These are phyloP conservation scores for Myotis lucifugus DNA, from an alignment of 2,113 vertebrate genomes.

Conservation along the genomic window DNA sequence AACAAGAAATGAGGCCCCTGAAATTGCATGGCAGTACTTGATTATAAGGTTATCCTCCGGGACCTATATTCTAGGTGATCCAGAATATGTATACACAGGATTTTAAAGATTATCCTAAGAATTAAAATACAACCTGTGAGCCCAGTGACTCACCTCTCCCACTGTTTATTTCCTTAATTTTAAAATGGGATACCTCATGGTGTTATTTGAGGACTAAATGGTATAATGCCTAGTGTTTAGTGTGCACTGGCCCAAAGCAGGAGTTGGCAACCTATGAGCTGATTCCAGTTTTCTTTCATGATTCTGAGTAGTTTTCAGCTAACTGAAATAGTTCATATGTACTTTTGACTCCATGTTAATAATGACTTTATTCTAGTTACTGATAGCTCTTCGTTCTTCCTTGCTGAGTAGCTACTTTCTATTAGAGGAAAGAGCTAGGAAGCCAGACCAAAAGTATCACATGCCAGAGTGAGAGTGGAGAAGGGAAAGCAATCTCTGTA, in stretches of 20 bases:
- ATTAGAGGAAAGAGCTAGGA: conserved; percentile 5
- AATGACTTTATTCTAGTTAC: background rate
- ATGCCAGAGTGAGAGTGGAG: background rate
- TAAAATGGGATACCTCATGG: background rate
- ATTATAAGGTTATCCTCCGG: background rate
- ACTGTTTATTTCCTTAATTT: conserved; percentile 4
- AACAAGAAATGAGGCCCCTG: background rate
- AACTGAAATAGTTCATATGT: background rate
- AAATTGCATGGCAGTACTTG: background rate
- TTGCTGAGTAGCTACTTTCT: background rate
- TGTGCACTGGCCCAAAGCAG: background rate
- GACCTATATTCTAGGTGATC: background rate
- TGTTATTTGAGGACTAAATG: background rate
- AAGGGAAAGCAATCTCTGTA: background rate
- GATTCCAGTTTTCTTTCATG: background rate
- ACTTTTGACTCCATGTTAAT: background rate
- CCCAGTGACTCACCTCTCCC: background rate
- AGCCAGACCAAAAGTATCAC: background rate
- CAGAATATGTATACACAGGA: background rate
- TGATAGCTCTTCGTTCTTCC: background rate
- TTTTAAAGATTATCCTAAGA: conserved; percentile 7
- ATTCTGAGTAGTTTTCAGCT: background rate
- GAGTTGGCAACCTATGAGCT: background rate
- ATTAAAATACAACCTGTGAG: background rate
- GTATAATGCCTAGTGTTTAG: background rate